A percentile compares a stretch with the other conserved stretches of the same genome.
Conservation (phyloP, 2,797 vertebrate species). For the Anguilla marmorata region DNA sequence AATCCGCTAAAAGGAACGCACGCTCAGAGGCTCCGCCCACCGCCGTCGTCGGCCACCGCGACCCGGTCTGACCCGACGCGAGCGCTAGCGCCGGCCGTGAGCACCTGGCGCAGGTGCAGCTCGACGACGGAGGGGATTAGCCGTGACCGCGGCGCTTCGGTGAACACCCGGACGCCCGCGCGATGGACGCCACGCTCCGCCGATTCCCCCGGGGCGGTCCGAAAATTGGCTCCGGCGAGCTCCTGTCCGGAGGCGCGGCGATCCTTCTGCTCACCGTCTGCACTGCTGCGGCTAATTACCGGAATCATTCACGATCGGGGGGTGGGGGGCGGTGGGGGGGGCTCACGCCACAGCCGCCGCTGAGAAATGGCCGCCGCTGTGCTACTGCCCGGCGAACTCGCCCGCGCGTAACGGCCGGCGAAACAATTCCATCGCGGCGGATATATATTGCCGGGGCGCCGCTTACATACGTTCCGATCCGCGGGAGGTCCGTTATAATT, state of each 20-base stretch:
- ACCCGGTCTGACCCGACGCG: background rate
- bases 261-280: background rate
- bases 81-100: background rate
- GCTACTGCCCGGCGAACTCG: background rate
- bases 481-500: background rate
- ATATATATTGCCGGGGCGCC: background rate
- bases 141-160: background rate
- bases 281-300: background rate
- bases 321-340: too few relatives aligned
- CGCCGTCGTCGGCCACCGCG: background rate
- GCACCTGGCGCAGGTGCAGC: background rate
- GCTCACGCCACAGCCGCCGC: background rate
- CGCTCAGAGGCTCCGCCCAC: background rate
- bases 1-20: too few relatives aligned
- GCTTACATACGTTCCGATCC: background rate
- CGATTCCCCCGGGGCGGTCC: background rate
- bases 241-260: background rate
- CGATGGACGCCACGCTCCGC: background rate
- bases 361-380: background rate
- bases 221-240: background rate
- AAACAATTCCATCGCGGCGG: background rate
- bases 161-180: background rate
- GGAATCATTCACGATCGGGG: constrained; percentile 9
- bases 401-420: too few relatives aligned
- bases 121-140: background rate